Conservation (phyloP, 2,888 invertebrate genomes). For the Carpatolechia fugitivella region DNA sequence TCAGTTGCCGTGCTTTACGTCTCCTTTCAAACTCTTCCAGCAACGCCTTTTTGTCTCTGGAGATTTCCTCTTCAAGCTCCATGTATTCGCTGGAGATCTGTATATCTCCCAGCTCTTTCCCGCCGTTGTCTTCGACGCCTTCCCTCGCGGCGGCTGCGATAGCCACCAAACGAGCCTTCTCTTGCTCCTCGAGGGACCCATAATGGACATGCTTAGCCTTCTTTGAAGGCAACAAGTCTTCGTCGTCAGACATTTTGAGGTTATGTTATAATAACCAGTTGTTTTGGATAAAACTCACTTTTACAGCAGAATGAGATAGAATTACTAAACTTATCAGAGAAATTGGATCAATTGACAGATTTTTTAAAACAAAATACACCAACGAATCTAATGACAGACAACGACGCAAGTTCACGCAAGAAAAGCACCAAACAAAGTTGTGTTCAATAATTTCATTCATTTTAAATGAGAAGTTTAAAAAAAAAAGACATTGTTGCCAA, state of each 20-base stretch:
- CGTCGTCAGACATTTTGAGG: slow-evolving; percentile 89
- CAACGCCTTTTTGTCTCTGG: slow-evolving; percentile 92
- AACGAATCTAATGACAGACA: no score
- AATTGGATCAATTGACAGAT: no score
- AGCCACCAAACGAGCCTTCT: slow-evolving; percentile 84
- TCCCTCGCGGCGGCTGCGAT: slow-evolving; percentile 78
- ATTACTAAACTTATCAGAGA: no score
- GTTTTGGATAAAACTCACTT: no score
- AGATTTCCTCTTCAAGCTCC: slow-evolving; percentile 92
- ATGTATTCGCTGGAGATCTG: slow-evolving; percentile 87
- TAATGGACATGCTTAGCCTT: slow-evolving; percentile 90
- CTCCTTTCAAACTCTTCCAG: slow-evolving; percentile 97
- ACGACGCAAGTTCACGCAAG: no score
- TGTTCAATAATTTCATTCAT: no score
- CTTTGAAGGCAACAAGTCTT: slow-evolving; percentile 86
- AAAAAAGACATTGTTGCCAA: no score
- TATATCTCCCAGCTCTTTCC: slow-evolving; percentile 81
- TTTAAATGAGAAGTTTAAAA: no score
- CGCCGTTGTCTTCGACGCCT: slow-evolving; percentile 80
- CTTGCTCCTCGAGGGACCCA: slow-evolving; percentile 93
- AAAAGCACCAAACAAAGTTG: no score
- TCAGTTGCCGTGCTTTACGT: slow-evolving; percentile 95
- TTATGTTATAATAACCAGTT: slow-evolving; percentile 39
- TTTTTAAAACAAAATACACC: no score
- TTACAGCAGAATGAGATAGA: no score